Percentiles rank a stretch among this genome's conserved stretches.
phyloP scores from a whole-genome alignment of 1,140 invertebrate species.

The Mamestra configurata region DNA sequence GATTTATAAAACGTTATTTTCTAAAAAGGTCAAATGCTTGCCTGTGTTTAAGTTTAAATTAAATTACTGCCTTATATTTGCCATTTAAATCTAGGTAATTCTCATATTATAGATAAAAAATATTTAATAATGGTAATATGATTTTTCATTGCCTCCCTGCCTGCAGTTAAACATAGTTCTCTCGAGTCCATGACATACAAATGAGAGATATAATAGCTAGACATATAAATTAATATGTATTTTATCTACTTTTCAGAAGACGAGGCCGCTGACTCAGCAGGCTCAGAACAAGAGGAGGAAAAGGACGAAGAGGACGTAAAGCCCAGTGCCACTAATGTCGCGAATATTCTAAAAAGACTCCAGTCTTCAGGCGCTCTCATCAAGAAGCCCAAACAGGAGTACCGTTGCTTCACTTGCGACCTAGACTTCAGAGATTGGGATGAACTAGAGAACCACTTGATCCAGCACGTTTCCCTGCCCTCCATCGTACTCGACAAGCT shows the following conservation, averaged over 20 bases:
- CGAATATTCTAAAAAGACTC: constrained; percentile 72
- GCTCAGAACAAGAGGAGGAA: constrained; percentile 55
- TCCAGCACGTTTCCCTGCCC: constrained; percentile 80
- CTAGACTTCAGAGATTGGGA: constrained; percentile 74
- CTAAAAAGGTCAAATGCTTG: too few species aligned
- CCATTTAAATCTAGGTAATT: too few species aligned
- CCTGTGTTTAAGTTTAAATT: too few species aligned
- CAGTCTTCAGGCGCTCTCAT: constrained; percentile 77
- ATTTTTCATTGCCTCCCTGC: too few species aligned
- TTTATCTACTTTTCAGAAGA: constrained; percentile 60
- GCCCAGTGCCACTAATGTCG: constrained; percentile 67
- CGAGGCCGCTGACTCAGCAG: constrained; percentile 62
- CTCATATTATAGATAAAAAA: too few species aligned
- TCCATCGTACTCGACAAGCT: constrained; percentile 75
- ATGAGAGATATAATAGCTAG: neutral
- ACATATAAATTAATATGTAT: neutral
- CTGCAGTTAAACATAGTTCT: neutral
- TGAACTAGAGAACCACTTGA: constrained; percentile 76
- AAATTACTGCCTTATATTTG: too few species aligned
- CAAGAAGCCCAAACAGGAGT: constrained; percentile 78
- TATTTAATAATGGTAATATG: too few species aligned
- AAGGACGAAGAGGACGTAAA: constrained; percentile 61
- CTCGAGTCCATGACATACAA: neutral
- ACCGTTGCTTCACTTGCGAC: constrained; percentile 75
- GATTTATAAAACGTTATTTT: too few species aligned